Evolutionary conservation across 2,888 invertebrate species (phyloP), one percentile per base, ranked within the genome.

Genomic region (Erebia epiphron): DNA sequence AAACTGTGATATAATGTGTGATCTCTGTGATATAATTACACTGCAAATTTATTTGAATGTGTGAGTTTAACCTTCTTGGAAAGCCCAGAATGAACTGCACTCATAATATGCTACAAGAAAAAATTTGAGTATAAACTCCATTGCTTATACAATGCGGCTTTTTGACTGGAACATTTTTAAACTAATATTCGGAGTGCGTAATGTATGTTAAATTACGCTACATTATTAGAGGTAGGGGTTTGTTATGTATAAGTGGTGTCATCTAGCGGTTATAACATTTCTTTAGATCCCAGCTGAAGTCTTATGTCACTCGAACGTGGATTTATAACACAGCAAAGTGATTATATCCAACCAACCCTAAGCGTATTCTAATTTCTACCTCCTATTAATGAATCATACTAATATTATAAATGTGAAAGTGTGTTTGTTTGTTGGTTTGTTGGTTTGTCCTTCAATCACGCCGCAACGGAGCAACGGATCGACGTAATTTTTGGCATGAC

Each of bases 1-100:
- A 46, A 11, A 46, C 11, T 13, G 13, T 46, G 16, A 4, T n/a
- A n/a, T n/a, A n/a, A n/a, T n/a, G n/a, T n/a, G n/a, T n/a, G 9
- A 26, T 16, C 66, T 72, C 62, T 72, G 26, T 35, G 7, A 43
- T 43, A 13, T 46, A 46, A 21, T 67, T 64, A 64, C 70, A 54
- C 62, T 56, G 43, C 60, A 26, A 16, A 60, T 4, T 10, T 35
- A 7, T 67, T 61, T 56, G 52, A 46, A 69, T 68, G 68, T 75
- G 72, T 75, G 72, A 43, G 73, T 68, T 54, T 66, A 71, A 70
- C 69, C 69, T 75, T 75, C 69, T 68, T 68, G 69, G 75, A 75
- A 69, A 73, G 73, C 67, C 67, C 57, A 66, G 46, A 61, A 60
- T 56, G 52, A 65, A 70, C 21, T 72, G 70, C 71, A 68, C 18